These are phyloP conservation scores for Dinoponera quadriceps DNA, from an alignment of 1,140 invertebrate genomes.

Conservation along the genomic window DNA sequence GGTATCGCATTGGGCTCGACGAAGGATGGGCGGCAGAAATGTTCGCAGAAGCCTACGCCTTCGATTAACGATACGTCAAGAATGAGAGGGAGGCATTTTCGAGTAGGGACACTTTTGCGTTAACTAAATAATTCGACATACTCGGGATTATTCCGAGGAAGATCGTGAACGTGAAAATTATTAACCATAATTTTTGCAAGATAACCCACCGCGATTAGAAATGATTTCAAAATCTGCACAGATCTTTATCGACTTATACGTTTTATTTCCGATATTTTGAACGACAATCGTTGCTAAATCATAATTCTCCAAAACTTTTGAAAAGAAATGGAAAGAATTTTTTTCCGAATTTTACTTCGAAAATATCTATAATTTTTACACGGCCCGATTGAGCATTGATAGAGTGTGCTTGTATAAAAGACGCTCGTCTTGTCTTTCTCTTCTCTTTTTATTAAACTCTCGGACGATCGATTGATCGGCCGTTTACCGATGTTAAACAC, in stretches of 20 bases:
- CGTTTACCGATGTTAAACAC: slow-evolving; percentile 65
- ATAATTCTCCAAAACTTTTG: too few species aligned
- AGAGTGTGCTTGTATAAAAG: background rate
- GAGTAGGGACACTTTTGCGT: background rate
- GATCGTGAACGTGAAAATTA: background rate
- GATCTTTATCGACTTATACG: too few species aligned
- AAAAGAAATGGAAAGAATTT: too few species aligned
- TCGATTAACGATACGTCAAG: slow-evolving; percentile 33
- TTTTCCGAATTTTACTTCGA: too few species aligned
- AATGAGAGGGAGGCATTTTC: slow-evolving; percentile 23
- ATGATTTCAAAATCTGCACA: too few species aligned
- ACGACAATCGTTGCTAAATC: too few species aligned
- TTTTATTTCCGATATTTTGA: too few species aligned
- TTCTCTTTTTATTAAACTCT: background rate
- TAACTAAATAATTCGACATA: background rate
- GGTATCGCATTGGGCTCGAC: slow-evolving; percentile 37
- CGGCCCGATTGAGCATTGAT: background rate
- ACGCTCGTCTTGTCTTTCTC: background rate
- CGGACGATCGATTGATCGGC: slow-evolving; percentile 23
- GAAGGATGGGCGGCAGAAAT: slow-evolving; percentile 36
- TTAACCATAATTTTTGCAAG: too few species aligned
- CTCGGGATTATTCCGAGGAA: background rate
- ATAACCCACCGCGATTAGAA: too few species aligned
- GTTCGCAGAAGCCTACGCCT: slow-evolving; percentile 44
- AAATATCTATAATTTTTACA: too few species aligned